Conservation (phyloP, 2,888 invertebrate species). For the Pinctada fucata region DNA sequence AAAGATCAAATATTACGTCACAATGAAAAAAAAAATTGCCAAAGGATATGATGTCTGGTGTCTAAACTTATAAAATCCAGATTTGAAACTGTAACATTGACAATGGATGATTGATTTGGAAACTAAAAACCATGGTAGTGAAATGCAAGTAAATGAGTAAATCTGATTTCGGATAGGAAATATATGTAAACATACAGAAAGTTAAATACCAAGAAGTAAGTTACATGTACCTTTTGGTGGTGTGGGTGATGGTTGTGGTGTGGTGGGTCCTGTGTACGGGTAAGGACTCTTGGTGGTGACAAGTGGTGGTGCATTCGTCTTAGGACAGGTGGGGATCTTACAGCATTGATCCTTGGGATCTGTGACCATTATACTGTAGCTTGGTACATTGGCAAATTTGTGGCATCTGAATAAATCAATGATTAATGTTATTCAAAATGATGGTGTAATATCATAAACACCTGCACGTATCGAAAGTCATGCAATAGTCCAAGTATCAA, state of each 20-base stretch:
- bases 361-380: constrained; percentile 52
- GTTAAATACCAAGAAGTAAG: too few relatives aligned
- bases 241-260: constrained; percentile 24
- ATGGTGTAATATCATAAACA: background rate
- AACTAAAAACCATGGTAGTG: too few relatives aligned
- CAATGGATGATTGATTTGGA: too few relatives aligned
- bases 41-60: too few relatives aligned
- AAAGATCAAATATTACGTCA: too few relatives aligned
- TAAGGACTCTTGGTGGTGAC: constrained; percentile 17
- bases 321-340: constrained; percentile 41
- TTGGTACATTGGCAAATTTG: constrained; percentile 43
- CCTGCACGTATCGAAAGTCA: background rate
- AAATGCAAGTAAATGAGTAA: too few relatives aligned
- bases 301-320: constrained; percentile 32
- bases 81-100: too few relatives aligned
- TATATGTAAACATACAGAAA: too few relatives aligned
- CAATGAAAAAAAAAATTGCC: too few relatives aligned
- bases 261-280: constrained; percentile 25
- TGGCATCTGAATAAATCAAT: constrained; percentile 39
- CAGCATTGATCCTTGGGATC: constrained; percentile 65
- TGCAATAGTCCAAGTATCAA: too few relatives aligned
- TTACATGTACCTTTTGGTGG: constrained; percentile 44
- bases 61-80: too few relatives aligned
- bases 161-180: too few relatives aligned
- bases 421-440: background rate